phyloP scores from a whole-genome alignment of 2,888 invertebrate genomes.

The Salpingus planirostris region DNA sequence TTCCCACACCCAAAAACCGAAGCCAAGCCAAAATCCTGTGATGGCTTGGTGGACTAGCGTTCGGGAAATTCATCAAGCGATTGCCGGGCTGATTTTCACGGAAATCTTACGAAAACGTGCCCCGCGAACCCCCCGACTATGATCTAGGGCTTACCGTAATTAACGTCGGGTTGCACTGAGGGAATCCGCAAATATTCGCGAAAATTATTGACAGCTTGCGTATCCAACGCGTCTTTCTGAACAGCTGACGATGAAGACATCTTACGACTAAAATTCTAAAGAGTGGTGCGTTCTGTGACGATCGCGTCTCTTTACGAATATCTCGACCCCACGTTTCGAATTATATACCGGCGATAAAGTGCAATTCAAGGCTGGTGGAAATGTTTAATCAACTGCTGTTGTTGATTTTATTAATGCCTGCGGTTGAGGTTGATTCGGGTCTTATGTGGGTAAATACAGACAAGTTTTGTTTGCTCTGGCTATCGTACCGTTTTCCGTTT shows the following conservation, averaged over 20 bases:
- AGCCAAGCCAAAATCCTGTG: constrained; percentile 26
- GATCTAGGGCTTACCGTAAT: constrained; percentile 62
- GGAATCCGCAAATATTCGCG: constrained; percentile 78
- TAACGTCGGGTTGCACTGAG: constrained; percentile 77
- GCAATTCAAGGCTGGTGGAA: too few relatives aligned
- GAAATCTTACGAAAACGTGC: constrained; percentile 3
- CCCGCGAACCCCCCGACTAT: constrained; percentile 2
- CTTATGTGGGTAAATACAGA: too few relatives aligned
- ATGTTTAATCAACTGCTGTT: too few relatives aligned
- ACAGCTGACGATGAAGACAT: constrained; percentile 36
- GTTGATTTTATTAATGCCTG: too few relatives aligned
- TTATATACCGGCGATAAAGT: too few relatives aligned
- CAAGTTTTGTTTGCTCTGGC: too few relatives aligned
- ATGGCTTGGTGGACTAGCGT: constrained; percentile 5
- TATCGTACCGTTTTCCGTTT: too few relatives aligned
- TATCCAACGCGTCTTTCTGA: constrained; percentile 31
- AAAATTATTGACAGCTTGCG: constrained; percentile 53
- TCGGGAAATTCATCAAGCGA: constrained; percentile 6
- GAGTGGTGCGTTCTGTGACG: too few relatives aligned
- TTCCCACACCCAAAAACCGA: constrained; percentile 26
- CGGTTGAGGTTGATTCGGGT: too few relatives aligned
- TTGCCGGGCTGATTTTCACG: not conserved
- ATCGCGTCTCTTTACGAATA: too few relatives aligned
- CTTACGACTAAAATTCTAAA: constrained; percentile 23
- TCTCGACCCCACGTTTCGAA: too few relatives aligned